These are phyloP conservation scores for Solenopsis invicta DNA, from an alignment of 1,140 invertebrate genomes.

Conservation along the genomic window DNA sequence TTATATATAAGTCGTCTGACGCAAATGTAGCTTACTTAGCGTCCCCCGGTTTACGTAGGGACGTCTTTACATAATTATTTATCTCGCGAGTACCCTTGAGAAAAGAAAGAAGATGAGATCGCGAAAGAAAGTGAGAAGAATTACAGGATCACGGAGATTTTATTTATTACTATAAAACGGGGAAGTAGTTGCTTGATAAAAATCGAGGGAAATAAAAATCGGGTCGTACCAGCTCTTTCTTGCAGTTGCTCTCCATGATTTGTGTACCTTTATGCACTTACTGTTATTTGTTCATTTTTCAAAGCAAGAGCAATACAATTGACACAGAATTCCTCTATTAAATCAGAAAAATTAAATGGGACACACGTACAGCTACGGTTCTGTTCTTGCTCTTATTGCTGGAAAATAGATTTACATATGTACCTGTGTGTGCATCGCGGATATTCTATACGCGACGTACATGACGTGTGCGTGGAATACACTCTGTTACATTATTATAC, in stretches of 20 bases:
- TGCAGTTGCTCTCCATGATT: too few relatives aligned
- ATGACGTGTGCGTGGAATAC: background rate
- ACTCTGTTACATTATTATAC: background rate
- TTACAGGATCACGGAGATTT: background rate
- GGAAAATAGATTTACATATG: background rate
- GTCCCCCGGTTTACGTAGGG: background rate
- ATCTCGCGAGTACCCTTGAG: background rate
- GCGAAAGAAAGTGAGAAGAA: background rate
- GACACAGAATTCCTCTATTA: background rate
- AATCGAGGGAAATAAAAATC: too few relatives aligned
- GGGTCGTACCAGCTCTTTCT: too few relatives aligned
- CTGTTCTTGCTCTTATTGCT: background rate
- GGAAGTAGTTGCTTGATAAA: background rate
- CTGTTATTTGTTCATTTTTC: background rate
- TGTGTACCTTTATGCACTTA: background rate
- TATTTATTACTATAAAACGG: constrained; percentile 15
- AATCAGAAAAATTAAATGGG: background rate
- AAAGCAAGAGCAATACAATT: background rate
- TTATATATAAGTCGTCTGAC: constrained; percentile 8
- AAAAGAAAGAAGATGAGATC: background rate
- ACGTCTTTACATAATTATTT: constrained; percentile 34
- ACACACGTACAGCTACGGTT: background rate
- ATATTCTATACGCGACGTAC: background rate
- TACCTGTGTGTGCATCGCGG: background rate
- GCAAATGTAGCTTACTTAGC: background rate